A percentile compares a stretch with the other conserved stretches of the same genome.
Evolutionary conservation across 2,113 vertebrate species (phyloP).

Genomic region (Geococcyx californianus): DNA sequence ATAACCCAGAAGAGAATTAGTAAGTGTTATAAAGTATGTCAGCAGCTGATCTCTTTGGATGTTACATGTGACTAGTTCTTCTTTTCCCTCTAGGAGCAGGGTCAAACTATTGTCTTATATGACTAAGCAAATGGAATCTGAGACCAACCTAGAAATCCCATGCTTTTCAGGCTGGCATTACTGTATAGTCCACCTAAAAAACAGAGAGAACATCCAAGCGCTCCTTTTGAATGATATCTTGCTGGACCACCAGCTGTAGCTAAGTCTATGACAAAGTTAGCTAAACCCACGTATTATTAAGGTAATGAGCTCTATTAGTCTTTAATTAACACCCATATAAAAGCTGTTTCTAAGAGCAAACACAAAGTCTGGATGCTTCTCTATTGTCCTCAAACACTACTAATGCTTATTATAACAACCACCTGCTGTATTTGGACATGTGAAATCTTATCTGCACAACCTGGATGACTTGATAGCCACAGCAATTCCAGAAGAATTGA

Average conservation of each 20-base stretch:
- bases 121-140: neutral
- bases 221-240: neutral
- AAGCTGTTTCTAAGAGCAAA: neutral
- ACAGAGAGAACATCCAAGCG: neutral
- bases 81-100: neutral
- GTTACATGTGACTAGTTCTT: neutral
- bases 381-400: neutral
- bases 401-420: neutral
- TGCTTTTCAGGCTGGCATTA: neutral
- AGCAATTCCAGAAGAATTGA: neutral
- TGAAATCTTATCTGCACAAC: neutral
- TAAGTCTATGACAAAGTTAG: neutral
- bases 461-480: neutral
- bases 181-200: neutral
- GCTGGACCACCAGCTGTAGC: neutral
- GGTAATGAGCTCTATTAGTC: neutral
- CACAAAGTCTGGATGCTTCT: neutral
- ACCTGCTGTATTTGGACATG: neutral
- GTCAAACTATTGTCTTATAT: neutral
- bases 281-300: neutral
- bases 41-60: neutral
- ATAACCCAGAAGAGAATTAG: neutral
- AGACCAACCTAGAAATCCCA: neutral
- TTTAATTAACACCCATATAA: neutral
- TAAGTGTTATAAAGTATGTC: neutral